phyloP scores from a whole-genome alignment of 2,888 invertebrate species.

The Pachycephus smyrnensis region DNA sequence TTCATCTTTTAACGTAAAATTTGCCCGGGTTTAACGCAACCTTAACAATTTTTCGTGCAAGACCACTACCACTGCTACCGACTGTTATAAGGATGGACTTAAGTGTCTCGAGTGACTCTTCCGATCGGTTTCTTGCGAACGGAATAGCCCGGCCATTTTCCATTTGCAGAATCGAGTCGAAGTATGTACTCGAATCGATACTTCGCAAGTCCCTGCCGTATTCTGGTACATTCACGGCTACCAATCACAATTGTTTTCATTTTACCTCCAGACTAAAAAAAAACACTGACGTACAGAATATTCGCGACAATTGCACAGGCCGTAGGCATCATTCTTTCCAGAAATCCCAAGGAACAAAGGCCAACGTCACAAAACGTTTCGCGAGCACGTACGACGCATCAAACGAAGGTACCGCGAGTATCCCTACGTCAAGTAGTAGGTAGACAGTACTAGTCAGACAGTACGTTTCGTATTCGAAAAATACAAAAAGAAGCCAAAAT shows the following conservation, averaged over 20 bases:
- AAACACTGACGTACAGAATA: background rate
- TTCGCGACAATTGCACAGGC: background rate
- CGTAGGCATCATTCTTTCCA: background rate
- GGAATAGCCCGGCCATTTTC: background rate
- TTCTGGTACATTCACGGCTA: background rate
- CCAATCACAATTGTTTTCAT: background rate
- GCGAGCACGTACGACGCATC: background rate
- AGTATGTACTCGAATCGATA: background rate
- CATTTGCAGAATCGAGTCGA: background rate
- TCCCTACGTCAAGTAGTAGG: background rate
- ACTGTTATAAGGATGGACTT: background rate
- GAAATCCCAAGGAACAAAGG: background rate
- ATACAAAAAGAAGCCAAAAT: background rate
- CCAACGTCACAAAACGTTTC: background rate
- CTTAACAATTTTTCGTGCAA: conserved; percentile 20
- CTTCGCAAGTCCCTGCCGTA: background rate
- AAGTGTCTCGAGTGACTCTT: background rate
- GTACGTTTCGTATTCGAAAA: background rate
- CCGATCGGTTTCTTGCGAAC: background rate
- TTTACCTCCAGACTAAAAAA: background rate
- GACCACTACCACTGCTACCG: background rate
- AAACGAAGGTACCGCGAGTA: background rate
- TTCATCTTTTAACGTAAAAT: conserved; percentile 50
- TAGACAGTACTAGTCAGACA: background rate
- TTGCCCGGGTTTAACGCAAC: conserved; percentile 41